A percentile compares a stretch with the other conserved stretches of the same genome.
phyloP scores from a whole-genome alignment of 2,888 invertebrate species.

The Arctia plantaginis region DNA sequence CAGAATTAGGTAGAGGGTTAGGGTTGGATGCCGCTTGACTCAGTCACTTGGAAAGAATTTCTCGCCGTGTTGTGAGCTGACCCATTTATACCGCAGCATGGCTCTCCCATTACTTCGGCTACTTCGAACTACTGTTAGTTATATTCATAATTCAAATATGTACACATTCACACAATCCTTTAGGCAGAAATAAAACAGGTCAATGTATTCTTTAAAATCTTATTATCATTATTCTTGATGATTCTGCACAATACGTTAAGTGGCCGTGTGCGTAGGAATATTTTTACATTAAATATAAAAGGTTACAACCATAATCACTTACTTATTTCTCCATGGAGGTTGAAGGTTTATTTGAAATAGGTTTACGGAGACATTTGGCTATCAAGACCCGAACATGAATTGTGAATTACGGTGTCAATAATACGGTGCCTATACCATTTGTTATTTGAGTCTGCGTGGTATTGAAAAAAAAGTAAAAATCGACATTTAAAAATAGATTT shows the following conservation, averaged over 20 bases:
- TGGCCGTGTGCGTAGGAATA: slow-evolving; percentile 10
- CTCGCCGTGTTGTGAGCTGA: too few relatives aligned
- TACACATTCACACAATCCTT: neutral
- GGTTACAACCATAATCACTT: neutral
- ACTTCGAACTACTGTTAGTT: neutral
- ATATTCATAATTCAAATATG: neutral
- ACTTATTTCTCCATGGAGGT: slow-evolving; percentile 1
- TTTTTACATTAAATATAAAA: slow-evolving; percentile 5
- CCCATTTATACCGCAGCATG: too few relatives aligned
- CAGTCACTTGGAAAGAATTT: neutral
- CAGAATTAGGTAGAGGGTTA: too few relatives aligned
- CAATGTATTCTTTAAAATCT: slow-evolving; percentile 1
- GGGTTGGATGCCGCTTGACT: too few relatives aligned
- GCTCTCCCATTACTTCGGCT: too few relatives aligned
- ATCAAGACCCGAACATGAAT: neutral
- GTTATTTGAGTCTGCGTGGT: neutral
- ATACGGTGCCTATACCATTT: neutral
- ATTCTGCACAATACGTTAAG: slow-evolving; percentile 14
- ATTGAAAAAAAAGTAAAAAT: neutral
- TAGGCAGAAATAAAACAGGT: slow-evolving; percentile 1
- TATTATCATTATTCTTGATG: slow-evolving; percentile 10
- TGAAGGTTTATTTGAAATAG: neutral
- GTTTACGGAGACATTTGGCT: neutral
- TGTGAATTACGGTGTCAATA: neutral
- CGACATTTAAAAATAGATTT: neutral